Evolutionary conservation across 2,797 vertebrate genomes (phyloP), one percentile per base, ranked within the genome.

Genomic region (Acanthis flammea): DNA sequence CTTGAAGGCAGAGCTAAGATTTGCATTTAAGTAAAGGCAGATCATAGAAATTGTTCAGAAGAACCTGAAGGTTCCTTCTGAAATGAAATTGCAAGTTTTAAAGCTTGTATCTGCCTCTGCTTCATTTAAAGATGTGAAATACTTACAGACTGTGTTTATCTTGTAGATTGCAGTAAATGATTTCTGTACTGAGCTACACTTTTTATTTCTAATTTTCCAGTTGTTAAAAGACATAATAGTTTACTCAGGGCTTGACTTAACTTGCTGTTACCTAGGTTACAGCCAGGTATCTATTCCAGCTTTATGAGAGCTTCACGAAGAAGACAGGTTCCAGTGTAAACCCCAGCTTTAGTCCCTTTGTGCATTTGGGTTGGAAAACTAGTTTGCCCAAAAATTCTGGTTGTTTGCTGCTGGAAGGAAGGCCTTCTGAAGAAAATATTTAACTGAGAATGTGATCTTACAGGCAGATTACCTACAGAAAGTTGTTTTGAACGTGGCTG

Each of bases 261-360:
- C 79, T 97, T 90, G 75, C 81, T 91, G 97, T 98, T 97, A 97
- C 97, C 97, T 96, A 97, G 97, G 97, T 96, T 96, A 98, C 97
- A 93, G 89, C 81, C 95, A 95, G 94, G 93, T 97, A 94, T 96
- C 84, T 95, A 75, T 95, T 97, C 92, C 83, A 74, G 84, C 96
- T 94, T 83, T 62, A 91, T 65, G 85, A 93, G 73, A 87, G 54
- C 93, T 92, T 97, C 90, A 62, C 6, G 28, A 92, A 96, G 78
- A 68, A 86, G 80, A 39, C 51, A 65, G 35, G 81, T 92, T 94
- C 42, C 45, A 80, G 17, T 54, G 57, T 65, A 88, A 86, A 84
- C 39, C 77, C 12, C 19, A 30, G 50, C 82, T 96, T 81, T 89
- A 93, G 80, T 85, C 51, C 53, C 39, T 72, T 54, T 62, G 8